Evolutionary conservation across 2,888 invertebrate genomes (phyloP).

Genomic region (Halictus quadricinctus): DNA sequence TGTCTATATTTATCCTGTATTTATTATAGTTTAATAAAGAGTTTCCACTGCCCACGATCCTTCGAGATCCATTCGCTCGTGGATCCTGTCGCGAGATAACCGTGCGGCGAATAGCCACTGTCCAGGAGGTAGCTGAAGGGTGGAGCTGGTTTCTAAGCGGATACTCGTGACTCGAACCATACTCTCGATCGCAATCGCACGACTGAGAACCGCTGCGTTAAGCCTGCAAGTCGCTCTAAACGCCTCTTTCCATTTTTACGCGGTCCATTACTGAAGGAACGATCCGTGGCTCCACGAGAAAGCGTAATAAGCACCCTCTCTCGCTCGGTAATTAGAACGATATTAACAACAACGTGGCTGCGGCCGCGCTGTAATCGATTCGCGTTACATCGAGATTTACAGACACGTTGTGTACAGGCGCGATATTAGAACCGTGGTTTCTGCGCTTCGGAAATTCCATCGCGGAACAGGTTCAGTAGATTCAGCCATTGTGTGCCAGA

Average conservation of each 20-base stretch:
- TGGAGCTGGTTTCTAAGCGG: constrained; percentile 1
- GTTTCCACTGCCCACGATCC: neutral
- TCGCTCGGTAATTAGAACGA: constrained; percentile 33
- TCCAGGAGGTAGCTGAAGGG: neutral
- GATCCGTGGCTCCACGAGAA: constrained; percentile 22
- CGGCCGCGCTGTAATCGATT: constrained; percentile 32
- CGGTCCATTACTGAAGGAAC: constrained; percentile 31
- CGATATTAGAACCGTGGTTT: neutral
- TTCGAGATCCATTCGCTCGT: neutral
- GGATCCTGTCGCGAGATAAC: neutral
- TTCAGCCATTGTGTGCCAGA: neutral
- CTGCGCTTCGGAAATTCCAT: neutral
- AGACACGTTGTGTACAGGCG: neutral
- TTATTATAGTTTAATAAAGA: no score
- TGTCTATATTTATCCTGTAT: no score
- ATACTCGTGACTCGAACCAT: neutral
- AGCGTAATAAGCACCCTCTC: constrained; percentile 33
- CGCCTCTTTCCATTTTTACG: constrained; percentile 23
- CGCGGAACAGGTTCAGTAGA: neutral
- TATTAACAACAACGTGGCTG: constrained; percentile 20
- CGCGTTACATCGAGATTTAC: constrained; percentile 16
- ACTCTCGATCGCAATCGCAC: neutral
- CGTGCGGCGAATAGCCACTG: neutral
- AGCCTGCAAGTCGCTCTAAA: neutral
- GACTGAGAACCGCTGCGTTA: constrained; percentile 27